Conservation (phyloP, 2,113 vertebrate species). For the Siniperca chuatsi region DNA sequence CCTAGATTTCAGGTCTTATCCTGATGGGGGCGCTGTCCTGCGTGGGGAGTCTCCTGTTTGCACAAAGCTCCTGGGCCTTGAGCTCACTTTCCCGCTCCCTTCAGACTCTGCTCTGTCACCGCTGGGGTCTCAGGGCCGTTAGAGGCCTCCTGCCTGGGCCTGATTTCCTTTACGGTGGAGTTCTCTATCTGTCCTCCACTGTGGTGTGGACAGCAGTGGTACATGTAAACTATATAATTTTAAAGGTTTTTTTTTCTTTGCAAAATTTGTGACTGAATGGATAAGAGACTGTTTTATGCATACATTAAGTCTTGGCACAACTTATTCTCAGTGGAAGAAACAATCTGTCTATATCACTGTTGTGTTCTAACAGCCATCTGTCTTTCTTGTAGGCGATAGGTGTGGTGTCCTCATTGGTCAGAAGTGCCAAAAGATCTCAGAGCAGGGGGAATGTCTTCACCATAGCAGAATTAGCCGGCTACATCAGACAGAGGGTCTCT, state of each 20-base stretch:
- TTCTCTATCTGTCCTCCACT: conserved; percentile 45
- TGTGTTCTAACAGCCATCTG: background rate
- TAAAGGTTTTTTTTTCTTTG: background rate
- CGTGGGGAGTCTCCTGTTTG: conserved; percentile 62
- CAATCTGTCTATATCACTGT: background rate
- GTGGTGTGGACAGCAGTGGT: conserved; percentile 77
- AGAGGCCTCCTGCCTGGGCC: background rate
- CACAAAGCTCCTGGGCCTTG: conserved; percentile 33
- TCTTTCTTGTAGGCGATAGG: conserved; percentile 61
- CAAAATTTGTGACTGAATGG: background rate
- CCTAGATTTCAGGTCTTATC: conserved; percentile 79
- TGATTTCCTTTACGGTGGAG: conserved; percentile 25
- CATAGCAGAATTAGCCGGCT: conserved; percentile 65
- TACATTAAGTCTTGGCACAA: background rate
- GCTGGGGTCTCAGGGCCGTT: conserved; percentile 18
- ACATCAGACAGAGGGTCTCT: conserved; percentile 51
- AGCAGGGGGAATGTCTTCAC: conserved; percentile 62
- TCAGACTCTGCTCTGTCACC: conserved; percentile 38
- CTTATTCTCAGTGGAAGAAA: background rate
- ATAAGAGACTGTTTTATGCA: background rate
- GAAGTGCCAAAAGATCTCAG: conserved; percentile 65
- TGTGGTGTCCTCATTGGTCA: conserved; percentile 65
- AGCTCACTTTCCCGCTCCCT: conserved; percentile 51
- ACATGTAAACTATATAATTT: conserved; percentile 27
- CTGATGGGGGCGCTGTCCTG: conserved; percentile 65